Base-by-base conservation (phyloP, 1,140 invertebrate species). In the Meloidogyne exigua region DNA sequence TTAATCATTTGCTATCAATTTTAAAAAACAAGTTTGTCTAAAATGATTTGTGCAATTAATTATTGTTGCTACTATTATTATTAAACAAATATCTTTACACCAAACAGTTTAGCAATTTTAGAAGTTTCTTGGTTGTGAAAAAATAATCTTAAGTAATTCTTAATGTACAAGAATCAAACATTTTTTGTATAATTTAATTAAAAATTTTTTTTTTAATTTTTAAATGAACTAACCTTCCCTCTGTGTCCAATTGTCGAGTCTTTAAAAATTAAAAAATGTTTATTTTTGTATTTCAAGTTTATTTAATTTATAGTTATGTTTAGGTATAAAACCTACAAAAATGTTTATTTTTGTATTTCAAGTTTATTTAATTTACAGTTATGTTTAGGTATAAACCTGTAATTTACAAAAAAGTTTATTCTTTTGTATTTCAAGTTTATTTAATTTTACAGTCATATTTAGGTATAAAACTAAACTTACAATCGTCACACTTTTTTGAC, bases 1-100 rank as follows among this genome's bases (percentile, higher is more conserved):
- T 57, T 57, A 57, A 57, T 57, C 49, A 57, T 57, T 57, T 57
- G 49, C 49, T 57, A 57, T 57, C 49, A 57, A 7, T 57, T 57
- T 57, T 57, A 57, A n/a, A n/a, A n/a, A 57, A 57, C 18, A n/a
- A 57, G 18, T n/a, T 57, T 57, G 5, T 57, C 7, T 57, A 9
- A n/a, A 57, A 57, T 57, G 49, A 57, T n/a, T 57, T 57, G 49
- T 7, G 49, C 49, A 57, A 57, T 57, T n/a, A 57, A 57, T 57
- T 57, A 57, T 57, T 57, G 49, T 57, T 57, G n/a, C 49, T 57
- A 49, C 15, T 49, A 15, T 18, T 18, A 44, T 44, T 18, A n/a
- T 57, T n/a, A 57, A 57, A 57, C 49, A 57, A 57, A 57, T 57
- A 57, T 39, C 10, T 57, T n/a, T n/a, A 57, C 49, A n/a, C 3